Base-by-base conservation (phyloP, 2,113 vertebrate genomes). In the Gracilinanus agilis region DNA sequence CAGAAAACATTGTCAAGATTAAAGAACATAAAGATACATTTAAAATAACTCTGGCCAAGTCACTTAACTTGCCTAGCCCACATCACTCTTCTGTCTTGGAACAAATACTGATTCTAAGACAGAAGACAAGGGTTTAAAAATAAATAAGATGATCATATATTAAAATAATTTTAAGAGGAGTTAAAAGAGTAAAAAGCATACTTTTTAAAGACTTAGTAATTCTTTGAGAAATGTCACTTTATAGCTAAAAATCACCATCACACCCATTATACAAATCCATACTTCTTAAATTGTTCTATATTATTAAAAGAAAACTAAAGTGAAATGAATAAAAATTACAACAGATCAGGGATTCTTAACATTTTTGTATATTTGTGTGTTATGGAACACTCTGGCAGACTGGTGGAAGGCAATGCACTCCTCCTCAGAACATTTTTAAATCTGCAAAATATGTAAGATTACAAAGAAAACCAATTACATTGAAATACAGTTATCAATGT, bases 21-120 rank as follows among this genome's bases (percentile, higher is more conserved):
- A 55, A 91, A 92, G 53, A 94, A 90, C 56, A 53, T n/a, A 40
- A 49, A n/a, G 67, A n/a, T 91, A 83, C n/a, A 19, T 83, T 83
- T 83, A 23, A 83, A 40, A 83, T 83, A 83, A 83, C 6, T 49
- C 49, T 49, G 49, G 49, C 5, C 49, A 49, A 49, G 49, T 49
- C 49, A 49, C 49, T 49, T 49, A 49, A 49, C 49, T 49, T 49
- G 49, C 49, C 49, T 49, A 49, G 49, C 49, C 49, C 49, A 49
- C 5, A 49, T 49, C 49, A 49, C 49, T 49, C 49, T 49, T 49
- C 49, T 49, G 49, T 49, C 49, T 49, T 49, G 49, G 49, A 49
- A 49, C 49, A 49, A 49, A 49, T 49, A 49, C 2, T 49, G 49
- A 49, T 49, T 49, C 49, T 49, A 49, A 49, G 49, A 49, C 49